Evolutionary conservation across 2,888 invertebrate species (phyloP), one percentile per base, ranked within the genome.

Genomic region (Heliconius ismenius): DNA sequence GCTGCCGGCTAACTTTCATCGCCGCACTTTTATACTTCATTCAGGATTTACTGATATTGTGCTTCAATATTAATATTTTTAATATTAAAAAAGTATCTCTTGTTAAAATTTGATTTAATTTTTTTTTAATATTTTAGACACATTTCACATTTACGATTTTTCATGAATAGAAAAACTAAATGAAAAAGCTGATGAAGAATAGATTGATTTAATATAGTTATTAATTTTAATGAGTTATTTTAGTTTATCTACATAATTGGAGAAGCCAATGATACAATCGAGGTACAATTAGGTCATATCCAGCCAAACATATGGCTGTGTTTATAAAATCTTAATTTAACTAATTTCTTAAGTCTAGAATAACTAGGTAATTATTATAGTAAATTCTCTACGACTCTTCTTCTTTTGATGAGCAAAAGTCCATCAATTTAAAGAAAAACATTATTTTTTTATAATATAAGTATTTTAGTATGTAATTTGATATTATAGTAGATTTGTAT

Each of bases 1-100:
- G 60, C 28, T 24, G 58, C 73, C 49, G 32, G 28, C 60, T 64
- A 73, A 76, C 76, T 76, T 76, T 65, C 76, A 39, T 24, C 73
- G 73, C 39, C 24, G 26, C 62, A 63, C 63, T 73, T 73, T 73
- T 73, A 26, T 62, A 26, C 32, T 73, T 26, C 26, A 73, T 62
- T 63, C 72, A 26, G 72, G 36, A 60, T 72, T 60, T 60, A 36
- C 26, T 60, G 62, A 62, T 73, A 39, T 62, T 63, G 26, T 73
- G 21, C 26, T 73, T 28, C 7, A 73, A 73, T 39, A 26, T 39
- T 73, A 39, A 60, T 73, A 36, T 62, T 39, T 39, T 36, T 36
- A 4, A 39, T 26, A 62, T 32, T 62, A 73, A 62, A 60, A 62
- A 26, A 3, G 10, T 73, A 60, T 1, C 21, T 21, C 13, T 73